phyloP scores from a whole-genome alignment of 2,113 vertebrate genomes.

The Oreochromis niloticus region DNA sequence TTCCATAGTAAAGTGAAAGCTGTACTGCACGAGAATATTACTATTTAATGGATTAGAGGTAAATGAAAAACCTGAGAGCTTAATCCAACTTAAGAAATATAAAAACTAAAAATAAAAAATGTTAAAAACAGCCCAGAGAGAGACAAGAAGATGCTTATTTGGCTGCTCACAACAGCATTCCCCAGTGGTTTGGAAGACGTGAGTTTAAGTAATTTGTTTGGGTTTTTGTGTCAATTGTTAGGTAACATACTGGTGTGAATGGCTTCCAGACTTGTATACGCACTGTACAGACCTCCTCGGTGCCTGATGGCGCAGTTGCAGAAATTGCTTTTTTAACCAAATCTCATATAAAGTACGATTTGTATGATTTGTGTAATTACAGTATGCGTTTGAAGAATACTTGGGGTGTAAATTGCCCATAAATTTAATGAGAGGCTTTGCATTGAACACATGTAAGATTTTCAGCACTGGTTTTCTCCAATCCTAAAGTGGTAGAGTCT shows the following conservation, averaged over 20 bases:
- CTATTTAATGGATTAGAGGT: conserved; percentile 33
- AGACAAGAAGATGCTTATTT: conserved; percentile 50
- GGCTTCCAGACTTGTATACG: conserved; percentile 33
- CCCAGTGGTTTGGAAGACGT: conserved; percentile 42
- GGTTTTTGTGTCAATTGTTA: conserved; percentile 55
- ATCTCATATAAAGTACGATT: conserved; percentile 35
- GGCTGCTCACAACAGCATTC: conserved; percentile 30
- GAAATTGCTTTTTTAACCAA: conserved; percentile 36
- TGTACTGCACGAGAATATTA: background rate
- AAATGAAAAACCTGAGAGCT: conserved; percentile 27
- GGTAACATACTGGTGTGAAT: conserved; percentile 42
- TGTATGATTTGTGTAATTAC: conserved; percentile 28
- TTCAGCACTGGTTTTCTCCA: background rate
- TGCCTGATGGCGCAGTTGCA: conserved; percentile 9
- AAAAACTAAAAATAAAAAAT: background rate
- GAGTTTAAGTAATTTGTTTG: conserved; percentile 34
- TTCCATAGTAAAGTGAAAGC: conserved; percentile 23
- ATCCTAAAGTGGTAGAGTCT: background rate
- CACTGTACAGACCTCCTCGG: conserved; percentile 15
- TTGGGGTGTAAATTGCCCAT: conserved; percentile 7
- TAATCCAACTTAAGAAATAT: conserved; percentile 3
- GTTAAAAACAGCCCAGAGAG: background rate
- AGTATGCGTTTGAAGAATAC: conserved; percentile 16
- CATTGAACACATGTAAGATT: conserved; percentile 21
- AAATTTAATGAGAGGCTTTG: conserved; percentile 4